These are phyloP conservation scores for Acleris emargana DNA, from an alignment of 2,888 invertebrate genomes.

Conservation along the genomic window DNA sequence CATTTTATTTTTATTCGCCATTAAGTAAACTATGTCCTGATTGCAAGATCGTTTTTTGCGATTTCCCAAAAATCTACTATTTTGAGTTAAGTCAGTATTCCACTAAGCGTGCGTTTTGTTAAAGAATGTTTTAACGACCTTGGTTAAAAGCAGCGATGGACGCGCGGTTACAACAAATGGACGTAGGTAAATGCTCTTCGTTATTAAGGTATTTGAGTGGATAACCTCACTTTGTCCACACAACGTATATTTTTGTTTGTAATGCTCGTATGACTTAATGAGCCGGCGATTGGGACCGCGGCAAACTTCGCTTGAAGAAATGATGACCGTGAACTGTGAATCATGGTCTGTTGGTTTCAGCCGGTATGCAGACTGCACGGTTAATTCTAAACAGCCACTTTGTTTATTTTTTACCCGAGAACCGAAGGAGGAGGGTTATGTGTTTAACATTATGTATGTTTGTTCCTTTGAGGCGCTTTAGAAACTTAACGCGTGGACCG, in stretches of 20 bases:
- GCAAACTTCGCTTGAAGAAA: conserved; percentile 23
- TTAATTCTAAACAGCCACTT: conserved; percentile 1
- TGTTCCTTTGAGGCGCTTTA: no score
- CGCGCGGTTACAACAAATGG: background rate
- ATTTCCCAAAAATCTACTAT: no score
- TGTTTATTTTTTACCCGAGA: conserved; percentile 16
- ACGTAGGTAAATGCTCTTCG: background rate
- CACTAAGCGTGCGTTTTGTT: no score
- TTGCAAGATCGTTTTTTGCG: no score
- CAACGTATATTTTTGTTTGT: conserved; percentile 26
- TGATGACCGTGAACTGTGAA: conserved; percentile 31
- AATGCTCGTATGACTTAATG: conserved; percentile 23
- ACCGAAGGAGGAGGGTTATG: no score
- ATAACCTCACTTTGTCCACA: conserved; percentile 29
- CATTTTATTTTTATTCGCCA: no score
- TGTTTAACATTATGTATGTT: no score
- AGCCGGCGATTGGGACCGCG: conserved; percentile 16
- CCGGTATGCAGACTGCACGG: background rate
- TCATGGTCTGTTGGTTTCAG: conserved; percentile 7
- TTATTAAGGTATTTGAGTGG: conserved; percentile 26
- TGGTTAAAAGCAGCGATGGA: conserved; percentile 3
- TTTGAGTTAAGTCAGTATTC: no score
- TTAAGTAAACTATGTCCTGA: no score
- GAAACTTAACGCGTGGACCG: no score
- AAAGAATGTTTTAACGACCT: background rate